These are phyloP conservation scores for Bryconaethiops microstoma DNA, from an alignment of 2,797 vertebrate species.

Conservation along the genomic window DNA sequence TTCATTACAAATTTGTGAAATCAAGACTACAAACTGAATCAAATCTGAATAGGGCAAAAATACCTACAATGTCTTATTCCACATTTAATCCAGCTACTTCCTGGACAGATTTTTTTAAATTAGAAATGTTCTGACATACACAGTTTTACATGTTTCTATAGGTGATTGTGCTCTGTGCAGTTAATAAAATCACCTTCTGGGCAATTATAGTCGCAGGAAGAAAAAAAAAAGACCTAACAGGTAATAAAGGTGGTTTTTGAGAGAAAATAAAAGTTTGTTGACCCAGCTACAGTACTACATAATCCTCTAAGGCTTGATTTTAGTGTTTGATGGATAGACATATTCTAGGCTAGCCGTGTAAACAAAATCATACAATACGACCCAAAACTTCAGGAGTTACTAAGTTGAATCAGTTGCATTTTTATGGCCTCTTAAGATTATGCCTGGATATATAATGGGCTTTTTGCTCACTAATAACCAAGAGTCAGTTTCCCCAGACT, in stretches of 20 bases:
- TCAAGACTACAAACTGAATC: neutral
- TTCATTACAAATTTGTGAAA: neutral
- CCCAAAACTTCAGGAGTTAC: neutral
- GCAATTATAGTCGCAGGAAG: neutral
- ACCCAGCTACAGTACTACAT: neutral
- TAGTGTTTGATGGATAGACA: constrained; percentile 10
- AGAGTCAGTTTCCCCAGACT: constrained; percentile 1
- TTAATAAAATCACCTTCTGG: constrained; percentile 5
- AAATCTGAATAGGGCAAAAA: neutral
- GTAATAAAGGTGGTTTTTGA: constrained; percentile 12
- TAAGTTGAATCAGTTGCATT: neutral
- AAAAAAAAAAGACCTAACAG: neutral
- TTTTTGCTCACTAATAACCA: constrained; percentile 6
- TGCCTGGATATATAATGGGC: neutral
- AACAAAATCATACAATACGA: constrained; percentile 14
- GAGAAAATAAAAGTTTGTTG: neutral
- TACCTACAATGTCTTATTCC: neutral
- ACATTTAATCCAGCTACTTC: neutral
- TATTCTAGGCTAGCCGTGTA: constrained; percentile 11
- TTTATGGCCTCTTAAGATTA: neutral
- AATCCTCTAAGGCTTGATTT: neutral
- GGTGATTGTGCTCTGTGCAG: constrained; percentile 12
- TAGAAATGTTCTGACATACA: constrained; percentile 6
- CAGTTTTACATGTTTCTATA: neutral
- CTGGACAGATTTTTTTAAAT: neutral